Conservation (phyloP, 2,888 invertebrate species). For the Scaeva pyrastri region DNA sequence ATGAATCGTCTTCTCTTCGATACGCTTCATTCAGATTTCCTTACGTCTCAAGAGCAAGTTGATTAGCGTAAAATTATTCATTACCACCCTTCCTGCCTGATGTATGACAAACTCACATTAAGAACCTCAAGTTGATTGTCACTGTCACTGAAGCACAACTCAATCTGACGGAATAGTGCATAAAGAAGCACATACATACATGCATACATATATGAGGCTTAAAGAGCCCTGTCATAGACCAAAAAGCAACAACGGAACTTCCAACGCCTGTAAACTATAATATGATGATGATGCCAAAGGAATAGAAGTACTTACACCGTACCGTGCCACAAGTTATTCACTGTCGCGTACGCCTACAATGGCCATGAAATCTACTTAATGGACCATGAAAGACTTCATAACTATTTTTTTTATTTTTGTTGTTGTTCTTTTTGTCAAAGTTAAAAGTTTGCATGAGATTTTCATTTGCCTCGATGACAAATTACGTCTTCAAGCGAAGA, state of each 20-base stretch:
- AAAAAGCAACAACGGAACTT: slow-evolving; percentile 10
- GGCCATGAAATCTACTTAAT: slow-evolving; percentile 73
- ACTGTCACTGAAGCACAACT: slow-evolving; percentile 47
- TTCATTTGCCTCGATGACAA: slow-evolving; percentile 75
- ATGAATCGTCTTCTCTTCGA: neutral
- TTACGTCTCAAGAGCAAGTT: slow-evolving; percentile 66
- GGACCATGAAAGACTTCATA: slow-evolving; percentile 73
- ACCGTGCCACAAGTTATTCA: slow-evolving; percentile 57
- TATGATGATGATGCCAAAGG: slow-evolving; percentile 44
- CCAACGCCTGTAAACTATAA: slow-evolving; percentile 44
- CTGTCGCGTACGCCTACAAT: slow-evolving; percentile 74
- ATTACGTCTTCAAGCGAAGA: slow-evolving; percentile 70
- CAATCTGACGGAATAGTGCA: slow-evolving; percentile 64
- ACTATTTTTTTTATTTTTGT: slow-evolving; percentile 58
- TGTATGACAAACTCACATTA: slow-evolving; percentile 67
- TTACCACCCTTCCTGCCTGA: slow-evolving; percentile 58
- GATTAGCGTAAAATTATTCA: slow-evolving; percentile 72
- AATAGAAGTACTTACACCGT: neutral
- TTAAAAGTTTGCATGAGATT: slow-evolving; percentile 61
- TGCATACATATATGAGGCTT: neutral
- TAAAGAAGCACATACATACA: slow-evolving; percentile 7
- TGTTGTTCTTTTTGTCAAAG: slow-evolving; percentile 6
- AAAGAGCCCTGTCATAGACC: neutral
- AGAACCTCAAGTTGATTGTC: slow-evolving; percentile 22
- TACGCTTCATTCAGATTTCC: slow-evolving; percentile 56